Evolutionary conservation across 2,113 vertebrate genomes (phyloP).

Genomic region (Ramphastos sulfuratus): DNA sequence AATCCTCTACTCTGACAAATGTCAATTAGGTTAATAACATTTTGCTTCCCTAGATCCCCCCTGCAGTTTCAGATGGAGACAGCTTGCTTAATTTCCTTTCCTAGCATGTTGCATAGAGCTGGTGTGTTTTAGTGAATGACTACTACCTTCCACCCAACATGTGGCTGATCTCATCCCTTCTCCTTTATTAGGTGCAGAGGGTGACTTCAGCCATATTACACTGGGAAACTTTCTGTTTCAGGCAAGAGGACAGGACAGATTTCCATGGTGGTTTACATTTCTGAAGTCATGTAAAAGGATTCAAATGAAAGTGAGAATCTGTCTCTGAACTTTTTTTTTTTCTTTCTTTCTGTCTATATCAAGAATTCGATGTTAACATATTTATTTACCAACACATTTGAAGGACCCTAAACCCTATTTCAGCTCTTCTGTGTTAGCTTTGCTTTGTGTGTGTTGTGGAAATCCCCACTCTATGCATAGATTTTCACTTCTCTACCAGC

Average conservation of each 20-base stretch:
- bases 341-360: background rate
- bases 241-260: background rate
- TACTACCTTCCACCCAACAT: background rate
- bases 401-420: background rate
- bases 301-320: background rate
- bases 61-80: conserved; percentile 4
- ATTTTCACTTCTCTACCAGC: background rate
- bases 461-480: background rate
- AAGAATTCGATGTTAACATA: background rate
- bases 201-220: background rate
- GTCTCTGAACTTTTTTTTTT: rapidly evolving
- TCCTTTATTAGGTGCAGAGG: background rate
- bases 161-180: conserved; percentile 20
- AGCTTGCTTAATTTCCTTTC: conserved; percentile 38
- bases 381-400: background rate
- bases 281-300: rapidly evolving
- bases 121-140: conserved; percentile 16
- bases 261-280: background rate
- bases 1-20: background rate
- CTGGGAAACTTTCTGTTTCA: too few species aligned
- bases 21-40: conserved; percentile 36
- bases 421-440: background rate
- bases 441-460: background rate
- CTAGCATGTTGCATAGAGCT: background rate
- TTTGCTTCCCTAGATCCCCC: conserved; percentile 6